A percentile compares a stretch with the other conserved stretches of the same genome.
Evolutionary conservation across 1,140 invertebrate genomes (phyloP).

Genomic region (Drosophila persimilis): DNA sequence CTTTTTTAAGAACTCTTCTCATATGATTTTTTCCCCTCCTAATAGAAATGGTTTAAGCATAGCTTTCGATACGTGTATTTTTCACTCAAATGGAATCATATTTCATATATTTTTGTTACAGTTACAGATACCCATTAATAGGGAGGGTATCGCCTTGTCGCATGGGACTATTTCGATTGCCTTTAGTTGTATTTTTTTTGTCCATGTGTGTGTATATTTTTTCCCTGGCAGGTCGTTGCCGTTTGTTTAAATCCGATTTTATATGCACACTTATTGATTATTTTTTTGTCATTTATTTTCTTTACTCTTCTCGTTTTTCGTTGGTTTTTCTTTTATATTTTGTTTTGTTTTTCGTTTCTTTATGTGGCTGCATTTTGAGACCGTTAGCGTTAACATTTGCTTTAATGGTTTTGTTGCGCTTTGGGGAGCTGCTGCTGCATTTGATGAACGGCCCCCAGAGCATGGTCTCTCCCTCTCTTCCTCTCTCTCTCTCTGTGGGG

Average conservation of each 20-base stretch:
- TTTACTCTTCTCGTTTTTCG: constrained; percentile 10
- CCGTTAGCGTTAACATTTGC: constrained; percentile 70
- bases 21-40: too few relatives aligned
- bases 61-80: too few relatives aligned
- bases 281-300: neutral
- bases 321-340: constrained; percentile 25
- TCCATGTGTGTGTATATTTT: neutral
- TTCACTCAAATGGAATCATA: too few relatives aligned
- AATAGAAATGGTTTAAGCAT: too few relatives aligned
- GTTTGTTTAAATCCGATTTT: constrained; percentile 45
- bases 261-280: constrained; percentile 32
- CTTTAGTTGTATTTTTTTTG: too few relatives aligned
- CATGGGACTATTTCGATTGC: too few relatives aligned
- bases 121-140: too few relatives aligned
- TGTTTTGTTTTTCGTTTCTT: constrained; percentile 21
- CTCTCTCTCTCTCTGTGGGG: neutral
- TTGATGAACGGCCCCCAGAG: constrained; percentile 59
- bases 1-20: too few relatives aligned
- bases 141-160: too few relatives aligned
- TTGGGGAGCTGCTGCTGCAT: constrained; percentile 25
- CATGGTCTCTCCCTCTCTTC: constrained; percentile 3
- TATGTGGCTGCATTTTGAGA: constrained; percentile 66
- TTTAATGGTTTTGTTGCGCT: constrained; percentile 55
- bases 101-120: too few relatives aligned
- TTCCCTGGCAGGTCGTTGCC: constrained; percentile 39